Base-by-base conservation (phyloP, 2,888 invertebrate species). In the Drosophila borborema region DNA sequence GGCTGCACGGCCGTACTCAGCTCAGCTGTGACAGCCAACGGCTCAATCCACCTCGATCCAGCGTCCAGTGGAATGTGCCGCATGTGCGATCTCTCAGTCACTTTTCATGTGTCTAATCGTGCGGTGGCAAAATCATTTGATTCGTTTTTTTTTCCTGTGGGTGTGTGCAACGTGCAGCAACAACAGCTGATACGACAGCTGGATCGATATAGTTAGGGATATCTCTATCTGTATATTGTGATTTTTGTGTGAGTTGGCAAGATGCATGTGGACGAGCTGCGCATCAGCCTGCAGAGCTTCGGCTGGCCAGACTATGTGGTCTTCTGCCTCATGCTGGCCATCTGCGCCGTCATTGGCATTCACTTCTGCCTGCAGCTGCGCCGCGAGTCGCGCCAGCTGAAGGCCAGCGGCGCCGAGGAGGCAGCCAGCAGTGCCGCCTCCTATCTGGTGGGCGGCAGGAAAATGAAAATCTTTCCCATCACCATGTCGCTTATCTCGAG, bases 321-420 rank as follows among this genome's bases (percentile, higher is more conserved):
- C 78, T 97, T 97, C 92, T 94, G 95, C 65, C 89, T 95, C 1
- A 97, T 97, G 97, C 93, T 98, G 82, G 93, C 95, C 16, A 94
- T 96, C 43, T 97, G 97, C 92, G 95, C 97, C 1, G 93, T 94
- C 14, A 96, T 98, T 53, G 98, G 98, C 0, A 92, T 97, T n/a
- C 97, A 96, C 91, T 97, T 96, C 93, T 97, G 97, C 1, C 95
- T 96, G 77, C 94, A 95, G 91, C 95, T 96, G 90, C 89, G 92
- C 0, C 80, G 84, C 3, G 92, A 92, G 43, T 74, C 91, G 2
- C 95, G 95, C 72, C 76, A 81, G 49, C 80, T 88, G 7, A 89
- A 89, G 62, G 67, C 74, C 31, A 48, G 67, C 8, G 86, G 69
- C 12, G 78, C 82, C 51, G 92, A 94, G 12, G 94, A 95, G 51